These are phyloP conservation scores for Neopipo cinnamomea DNA, from an alignment of 2,113 vertebrate species.

Conservation along the genomic window DNA sequence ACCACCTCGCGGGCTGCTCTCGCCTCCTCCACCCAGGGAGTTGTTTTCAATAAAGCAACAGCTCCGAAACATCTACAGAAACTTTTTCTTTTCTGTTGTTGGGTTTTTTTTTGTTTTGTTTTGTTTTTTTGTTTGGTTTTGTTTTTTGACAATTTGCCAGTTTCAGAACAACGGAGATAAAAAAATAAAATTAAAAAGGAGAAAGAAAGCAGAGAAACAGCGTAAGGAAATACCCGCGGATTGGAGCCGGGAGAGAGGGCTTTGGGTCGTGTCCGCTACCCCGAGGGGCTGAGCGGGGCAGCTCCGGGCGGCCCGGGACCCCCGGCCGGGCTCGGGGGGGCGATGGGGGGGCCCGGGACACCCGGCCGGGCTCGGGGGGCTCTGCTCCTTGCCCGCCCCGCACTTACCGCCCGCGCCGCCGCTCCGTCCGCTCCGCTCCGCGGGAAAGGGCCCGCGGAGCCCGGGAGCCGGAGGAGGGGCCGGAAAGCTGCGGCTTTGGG, in stretches of 20 bases:
- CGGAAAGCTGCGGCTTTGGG: slow-evolving; percentile 39
- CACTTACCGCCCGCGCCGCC: neutral
- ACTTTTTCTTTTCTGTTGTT: neutral
- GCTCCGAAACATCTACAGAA: neutral
- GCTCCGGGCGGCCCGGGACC: too few species aligned
- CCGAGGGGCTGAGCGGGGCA: neutral
- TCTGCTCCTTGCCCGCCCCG: neutral
- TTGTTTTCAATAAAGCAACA: neutral
- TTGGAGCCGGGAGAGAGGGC: neutral
- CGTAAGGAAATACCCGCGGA: neutral
- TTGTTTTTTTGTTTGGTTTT: too few species aligned
- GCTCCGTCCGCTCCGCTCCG: neutral
- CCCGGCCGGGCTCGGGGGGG: neutral
- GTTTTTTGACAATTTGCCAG: neutral
- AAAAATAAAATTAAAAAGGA: too few species aligned
- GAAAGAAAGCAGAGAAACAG: neutral
- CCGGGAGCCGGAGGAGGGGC: slow-evolving; percentile 68
- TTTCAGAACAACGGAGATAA: neutral
- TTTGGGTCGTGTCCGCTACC: neutral
- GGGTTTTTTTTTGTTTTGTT: neutral
- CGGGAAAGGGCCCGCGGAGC: slow-evolving; percentile 18
- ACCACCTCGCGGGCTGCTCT: neutral
- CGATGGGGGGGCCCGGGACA: neutral
- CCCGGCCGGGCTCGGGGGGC: neutral
- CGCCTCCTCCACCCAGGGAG: slow-evolving; percentile 12